Percentiles rank a stretch among this genome's conserved stretches.
Conservation (phyloP, 2,888 invertebrate species). For the Morpho achilles region DNA sequence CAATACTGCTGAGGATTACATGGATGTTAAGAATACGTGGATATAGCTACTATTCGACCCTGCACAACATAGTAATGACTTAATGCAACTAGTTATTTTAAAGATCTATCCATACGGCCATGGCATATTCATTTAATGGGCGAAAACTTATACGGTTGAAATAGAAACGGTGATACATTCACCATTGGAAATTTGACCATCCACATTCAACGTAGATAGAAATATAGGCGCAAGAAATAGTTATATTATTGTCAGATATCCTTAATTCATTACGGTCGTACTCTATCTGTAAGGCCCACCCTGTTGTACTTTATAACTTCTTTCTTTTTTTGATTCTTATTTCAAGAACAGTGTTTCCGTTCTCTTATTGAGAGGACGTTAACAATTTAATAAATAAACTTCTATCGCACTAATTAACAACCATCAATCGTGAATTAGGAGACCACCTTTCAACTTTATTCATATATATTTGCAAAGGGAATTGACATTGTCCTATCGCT, state of each 20-base stretch:
- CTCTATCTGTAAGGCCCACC: constrained; percentile 42
- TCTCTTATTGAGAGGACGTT: constrained; percentile 4
- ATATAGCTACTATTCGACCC: no score
- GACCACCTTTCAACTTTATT: constrained; percentile 21
- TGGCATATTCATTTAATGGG: constrained; percentile 1
- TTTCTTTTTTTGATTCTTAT: constrained; percentile 14
- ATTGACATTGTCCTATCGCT: constrained; percentile 1
- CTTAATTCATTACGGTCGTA: constrained; percentile 64
- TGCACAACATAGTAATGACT: neutral
- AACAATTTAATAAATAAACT: constrained; percentile 18
- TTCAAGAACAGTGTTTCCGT: neutral
- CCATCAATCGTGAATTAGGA: constrained; percentile 30
- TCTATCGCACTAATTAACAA: constrained; percentile 21
- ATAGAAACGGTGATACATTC: constrained; percentile 22
- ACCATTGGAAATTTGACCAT: constrained; percentile 7
- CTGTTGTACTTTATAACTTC: constrained; percentile 58
- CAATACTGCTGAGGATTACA: no score
- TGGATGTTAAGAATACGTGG: no score
- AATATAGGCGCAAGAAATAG: constrained; percentile 40
- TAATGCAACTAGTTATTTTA: no score
- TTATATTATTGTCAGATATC: constrained; percentile 73
- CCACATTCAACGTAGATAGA: constrained; percentile 13
- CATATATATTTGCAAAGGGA: no score
- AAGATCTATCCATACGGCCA: neutral
- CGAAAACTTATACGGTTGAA: constrained; percentile 12